Base-by-base conservation (phyloP, 2,113 vertebrate genomes). In the Trachemys scripta region DNA sequence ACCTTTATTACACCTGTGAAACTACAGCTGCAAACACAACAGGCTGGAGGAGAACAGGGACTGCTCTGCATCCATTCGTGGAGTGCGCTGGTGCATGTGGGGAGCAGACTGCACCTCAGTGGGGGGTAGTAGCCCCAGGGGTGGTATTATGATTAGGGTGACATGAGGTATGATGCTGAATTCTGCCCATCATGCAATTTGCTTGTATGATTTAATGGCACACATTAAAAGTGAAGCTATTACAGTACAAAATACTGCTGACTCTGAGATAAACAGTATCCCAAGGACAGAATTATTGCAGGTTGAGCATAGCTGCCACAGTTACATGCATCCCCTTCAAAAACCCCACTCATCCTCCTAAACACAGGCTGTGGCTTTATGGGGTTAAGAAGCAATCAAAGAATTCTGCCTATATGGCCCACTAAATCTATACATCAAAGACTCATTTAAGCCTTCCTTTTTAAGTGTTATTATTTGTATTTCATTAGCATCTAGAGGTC, bases 401-500 rank as follows among this genome's bases (percentile, higher is more conserved):
- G 25, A 25, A 10, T 62, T 72, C 80, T 93, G 1, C 88, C 89
- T 91, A 10, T 47, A 80, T 35, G 35, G 31, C 57, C 78, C 90
- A 38, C n/a, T 38, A 80, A 49, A 94, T 45, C 62, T 90, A 87
- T 29, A 57, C 85, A 53, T 4, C 59, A 90, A 35, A 69, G 27
- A 12, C 3, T 75, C 86, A 50, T 81, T 93, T 94, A 80, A 96
- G 72, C 7, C 54, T 82, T 93, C 4, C 19, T 75, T 84, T 93
- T 90, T 75, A 90, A 81, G 10, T 85, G 75, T 91, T 94, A 88
- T 94, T 80, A 24, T 69, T 69, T 81, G 59, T 78, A 16, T 78
- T 78, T 45, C 22, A 47, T 47, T 78, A 92, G 49, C 82, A 93
- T 93, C 38, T 53, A 80, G 85, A 65, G 45, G 8, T 51, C 25